phyloP scores from a whole-genome alignment of 2,113 vertebrate species.

The Halichoeres trimaculatus region DNA sequence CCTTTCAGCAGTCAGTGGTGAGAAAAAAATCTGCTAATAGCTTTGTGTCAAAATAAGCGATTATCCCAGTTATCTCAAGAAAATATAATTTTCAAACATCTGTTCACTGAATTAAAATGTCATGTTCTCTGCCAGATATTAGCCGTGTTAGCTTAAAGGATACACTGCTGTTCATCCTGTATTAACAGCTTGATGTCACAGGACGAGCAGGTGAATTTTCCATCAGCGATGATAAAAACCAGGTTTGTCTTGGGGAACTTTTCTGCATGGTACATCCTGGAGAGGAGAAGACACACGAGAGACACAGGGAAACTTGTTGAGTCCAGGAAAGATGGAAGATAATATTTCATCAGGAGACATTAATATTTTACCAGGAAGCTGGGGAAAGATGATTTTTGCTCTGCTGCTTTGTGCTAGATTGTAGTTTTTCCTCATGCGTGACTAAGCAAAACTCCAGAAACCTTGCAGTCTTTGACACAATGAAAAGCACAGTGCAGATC shows the following conservation, averaged over 20 bases:
- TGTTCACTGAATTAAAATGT: constrained; percentile 15
- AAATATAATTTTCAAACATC: constrained; percentile 28
- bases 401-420: neutral
- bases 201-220: constrained; percentile 84
- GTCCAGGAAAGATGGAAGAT: constrained; percentile 56
- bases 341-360: constrained; percentile 34
- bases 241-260: constrained; percentile 95
- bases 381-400: constrained; percentile 2
- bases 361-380: constrained; percentile 42
- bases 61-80: constrained; percentile 13
- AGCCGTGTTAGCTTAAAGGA: constrained; percentile 80
- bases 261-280: constrained; percentile 92
- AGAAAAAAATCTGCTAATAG: constrained; percentile 1
- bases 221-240: constrained; percentile 93
- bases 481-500: constrained; percentile 17
- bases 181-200: constrained; percentile 87
- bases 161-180: constrained; percentile 94
- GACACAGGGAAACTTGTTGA: constrained; percentile 53
- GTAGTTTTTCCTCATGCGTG: neutral
- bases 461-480: constrained; percentile 14
- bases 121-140: constrained; percentile 11
- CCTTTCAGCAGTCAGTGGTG: neutral
- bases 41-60: neutral
- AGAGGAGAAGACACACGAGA: constrained; percentile 57
- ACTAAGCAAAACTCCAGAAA: constrained; percentile 1